Evolutionary conservation across 1,140 invertebrate genomes (phyloP).

Genomic region (Conus betulinus): DNA sequence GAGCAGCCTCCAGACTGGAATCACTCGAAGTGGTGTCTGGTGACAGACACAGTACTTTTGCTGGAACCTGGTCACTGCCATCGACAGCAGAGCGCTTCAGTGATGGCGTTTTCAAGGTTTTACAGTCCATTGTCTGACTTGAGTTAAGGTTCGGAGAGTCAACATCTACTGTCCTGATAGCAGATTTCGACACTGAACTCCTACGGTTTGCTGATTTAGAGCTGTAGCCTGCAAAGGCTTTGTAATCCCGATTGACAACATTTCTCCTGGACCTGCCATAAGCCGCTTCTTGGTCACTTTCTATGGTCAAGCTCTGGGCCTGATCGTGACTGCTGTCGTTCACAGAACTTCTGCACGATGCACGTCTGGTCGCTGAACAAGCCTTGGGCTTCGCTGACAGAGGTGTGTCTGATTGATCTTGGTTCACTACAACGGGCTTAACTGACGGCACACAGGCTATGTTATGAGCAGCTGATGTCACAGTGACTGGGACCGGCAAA

Average conservation of each 20-base stretch:
- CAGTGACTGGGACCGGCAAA: neutral
- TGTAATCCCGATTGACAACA: neutral
- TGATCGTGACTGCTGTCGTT: neutral
- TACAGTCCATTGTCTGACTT: neutral
- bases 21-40: neutral
- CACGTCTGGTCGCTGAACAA: too few species aligned
- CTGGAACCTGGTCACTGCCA: neutral
- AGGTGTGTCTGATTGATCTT: neutral
- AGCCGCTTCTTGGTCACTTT: neutral
- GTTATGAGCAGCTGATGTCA: neutral
- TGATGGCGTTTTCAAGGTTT: neutral
- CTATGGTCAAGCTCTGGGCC: neutral
- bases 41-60: neutral
- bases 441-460: neutral
- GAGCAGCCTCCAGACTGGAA: neutral
- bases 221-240: slow-evolving; percentile 1
- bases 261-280: neutral
- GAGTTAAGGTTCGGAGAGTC: too few species aligned
- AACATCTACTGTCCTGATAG: too few species aligned
- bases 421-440: neutral
- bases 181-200: neutral
- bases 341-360: neutral
- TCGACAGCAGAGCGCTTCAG: neutral
- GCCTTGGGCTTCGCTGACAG: neutral
- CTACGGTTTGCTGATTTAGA: neutral